A percentile compares a stretch with the other conserved stretches of the same genome.
Conservation (phyloP, 2,113 vertebrate genomes). For the Nothocercus nigrocapillus region DNA sequence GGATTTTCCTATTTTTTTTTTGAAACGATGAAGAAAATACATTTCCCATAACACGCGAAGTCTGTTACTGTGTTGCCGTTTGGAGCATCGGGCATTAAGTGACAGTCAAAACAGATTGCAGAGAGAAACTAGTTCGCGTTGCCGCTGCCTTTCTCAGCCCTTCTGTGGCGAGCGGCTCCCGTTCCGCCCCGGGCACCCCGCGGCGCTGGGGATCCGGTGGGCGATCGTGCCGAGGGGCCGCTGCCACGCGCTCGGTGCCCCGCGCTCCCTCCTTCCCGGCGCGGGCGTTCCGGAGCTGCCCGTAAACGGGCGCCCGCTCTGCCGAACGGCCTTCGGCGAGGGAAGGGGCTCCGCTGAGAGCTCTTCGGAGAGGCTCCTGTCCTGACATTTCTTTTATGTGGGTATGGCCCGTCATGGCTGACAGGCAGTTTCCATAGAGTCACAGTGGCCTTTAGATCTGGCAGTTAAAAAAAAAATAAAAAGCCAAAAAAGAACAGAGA, state of each 20-base stretch:
- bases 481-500: constrained; percentile 46
- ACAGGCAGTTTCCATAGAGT: constrained; percentile 20
- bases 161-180: background rate
- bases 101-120: constrained; percentile 22
- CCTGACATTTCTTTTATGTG: constrained; percentile 63
- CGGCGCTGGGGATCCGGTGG: accelerated
- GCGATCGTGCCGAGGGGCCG: no score
- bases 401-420: constrained; percentile 8
- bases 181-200: background rate
- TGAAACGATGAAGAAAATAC: background rate
- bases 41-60: background rate
- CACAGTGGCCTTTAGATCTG: constrained; percentile 40
- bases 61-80: background rate
- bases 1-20: background rate
- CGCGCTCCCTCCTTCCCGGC: accelerated
- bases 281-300: constrained; percentile 13
- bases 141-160: background rate
- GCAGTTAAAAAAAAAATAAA: constrained; percentile 20
- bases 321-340: background rate
- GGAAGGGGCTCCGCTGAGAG: background rate
- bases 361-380: background rate
- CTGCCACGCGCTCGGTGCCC: background rate
- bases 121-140: constrained; percentile 5
- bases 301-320: background rate
- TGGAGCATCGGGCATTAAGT: constrained; percentile 15